Conservation (phyloP, 2,888 invertebrate genomes). For the Reticulitermes lucifugus region DNA sequence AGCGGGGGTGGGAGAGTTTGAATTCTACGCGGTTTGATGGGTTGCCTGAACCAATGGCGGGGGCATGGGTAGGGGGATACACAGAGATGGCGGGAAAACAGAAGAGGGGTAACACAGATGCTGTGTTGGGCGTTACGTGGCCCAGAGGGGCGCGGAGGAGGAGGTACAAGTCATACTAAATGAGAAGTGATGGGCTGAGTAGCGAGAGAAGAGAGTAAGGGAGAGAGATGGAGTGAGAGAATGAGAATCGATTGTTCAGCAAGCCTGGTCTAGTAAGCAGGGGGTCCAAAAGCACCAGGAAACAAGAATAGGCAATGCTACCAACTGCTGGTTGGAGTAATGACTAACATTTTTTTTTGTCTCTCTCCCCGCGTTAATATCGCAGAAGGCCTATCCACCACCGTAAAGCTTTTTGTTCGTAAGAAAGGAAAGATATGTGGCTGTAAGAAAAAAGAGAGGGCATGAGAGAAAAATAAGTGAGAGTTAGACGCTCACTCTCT, state of each 20-base stretch:
- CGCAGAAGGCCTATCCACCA: background rate
- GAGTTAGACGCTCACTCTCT: background rate
- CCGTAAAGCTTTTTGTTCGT: background rate
- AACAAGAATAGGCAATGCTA: slow-evolving; percentile 33
- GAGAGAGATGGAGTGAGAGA: background rate
- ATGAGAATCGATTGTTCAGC: slow-evolving; percentile 9
- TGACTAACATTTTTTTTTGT: slow-evolving; percentile 1
- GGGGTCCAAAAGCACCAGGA: slow-evolving; percentile 19
- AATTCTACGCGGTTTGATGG: slow-evolving; percentile 33
- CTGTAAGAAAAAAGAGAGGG: background rate
- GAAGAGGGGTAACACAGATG: slow-evolving; percentile 26
- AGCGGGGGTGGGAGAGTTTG: slow-evolving; percentile 27
- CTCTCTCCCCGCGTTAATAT: background rate
- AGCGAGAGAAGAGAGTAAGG: background rate
- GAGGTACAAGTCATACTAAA: background rate
- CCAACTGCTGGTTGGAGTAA: slow-evolving; percentile 27
- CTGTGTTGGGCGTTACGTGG: background rate
- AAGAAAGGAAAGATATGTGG: background rate
- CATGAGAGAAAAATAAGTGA: background rate
- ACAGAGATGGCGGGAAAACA: slow-evolving; percentile 37
- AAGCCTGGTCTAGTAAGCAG: background rate
- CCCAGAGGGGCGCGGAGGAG: background rate
- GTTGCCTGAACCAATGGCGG: slow-evolving; percentile 1
- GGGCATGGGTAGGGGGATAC: background rate
- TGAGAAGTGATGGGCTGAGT: background rate